These are phyloP conservation scores for Origma solitaria DNA, from an alignment of 2,113 vertebrate genomes.

Conservation along the genomic window DNA sequence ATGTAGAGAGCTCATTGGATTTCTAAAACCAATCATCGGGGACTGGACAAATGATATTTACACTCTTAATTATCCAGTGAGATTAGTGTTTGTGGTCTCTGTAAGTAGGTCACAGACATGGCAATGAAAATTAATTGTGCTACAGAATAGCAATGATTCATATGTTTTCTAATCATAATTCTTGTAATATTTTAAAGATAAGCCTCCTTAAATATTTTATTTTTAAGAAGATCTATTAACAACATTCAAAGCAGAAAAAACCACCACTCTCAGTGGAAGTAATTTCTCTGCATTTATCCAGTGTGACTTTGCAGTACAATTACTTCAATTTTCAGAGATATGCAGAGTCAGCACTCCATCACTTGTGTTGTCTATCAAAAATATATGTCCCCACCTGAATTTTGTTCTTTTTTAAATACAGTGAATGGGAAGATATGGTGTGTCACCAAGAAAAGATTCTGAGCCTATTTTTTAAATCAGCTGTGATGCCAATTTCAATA, in stretches of 20 bases:
- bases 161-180: constrained; percentile 45
- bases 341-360: neutral
- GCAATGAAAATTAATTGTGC: constrained; percentile 60
- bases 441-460: neutral
- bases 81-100: constrained; percentile 63
- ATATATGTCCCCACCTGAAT: neutral
- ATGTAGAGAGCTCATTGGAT: constrained; percentile 30
- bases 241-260: constrained; percentile 23
- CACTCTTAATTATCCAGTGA: constrained; percentile 68
- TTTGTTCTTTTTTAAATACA: neutral
- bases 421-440: fast-evolving
- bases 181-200: constrained; percentile 38
- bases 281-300: neutral
- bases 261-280: neutral
- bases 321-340: neutral
- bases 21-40: constrained; percentile 55
- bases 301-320: neutral
- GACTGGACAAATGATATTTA: constrained; percentile 70
- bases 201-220: constrained; percentile 42
- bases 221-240: constrained; percentile 34
- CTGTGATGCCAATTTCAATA: neutral
- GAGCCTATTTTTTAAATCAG: neutral
- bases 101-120: constrained; percentile 64
- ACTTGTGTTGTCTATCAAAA: neutral
- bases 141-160: constrained; percentile 21